Evolutionary conservation across 2,888 invertebrate genomes (phyloP), one percentile per base, ranked within the genome.

Genomic region (Acronicta leporina): DNA sequence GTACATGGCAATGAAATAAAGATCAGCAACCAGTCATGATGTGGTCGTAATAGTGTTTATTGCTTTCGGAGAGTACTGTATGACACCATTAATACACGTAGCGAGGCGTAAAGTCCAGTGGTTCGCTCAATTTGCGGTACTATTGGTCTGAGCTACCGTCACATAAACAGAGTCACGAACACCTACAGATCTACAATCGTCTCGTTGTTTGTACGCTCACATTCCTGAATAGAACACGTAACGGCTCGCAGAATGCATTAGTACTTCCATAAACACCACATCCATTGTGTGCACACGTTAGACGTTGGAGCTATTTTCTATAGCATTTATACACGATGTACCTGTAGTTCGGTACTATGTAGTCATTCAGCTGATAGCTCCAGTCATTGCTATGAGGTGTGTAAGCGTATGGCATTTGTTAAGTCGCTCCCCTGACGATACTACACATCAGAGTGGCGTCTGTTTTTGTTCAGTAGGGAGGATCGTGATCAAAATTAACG

Each of bases 61-160:
- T 73, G 73, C 73, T 46, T 56, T 68, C 50, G 25, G 45, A 47
- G 63, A 71, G 63, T 58, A 81, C 81, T 76, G 75, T 64, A 67
- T 77, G 57, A 59, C 62, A 63, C 72, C 67, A 79, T 80, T 81
- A 81, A 65, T 68, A 72, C 42, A 69, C 56, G 68, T 72, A 79
- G 68, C 64, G 63, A 68, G 70, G 60, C 74, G 66, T 76, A 74
- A 77, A 75, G 72, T 76, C 76, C 73, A 68, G 64, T 62, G 56
- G 61, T 63, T 76, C 75, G 72, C 73, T 83, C 80, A 80, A 83
- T 84, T 85, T 81, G 74, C 56, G 77, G 73, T 71, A n/a, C n/a
- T n/a, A 76, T 75, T 79, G 73, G 66, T 69, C 62, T 75, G 71
- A 77, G 62, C 68, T 72, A 68, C 63, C 70, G 63, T 78, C 74